These are phyloP conservation scores for Leptura quadrifasciata DNA, from an alignment of 2,888 invertebrate species.

Conservation along the genomic window DNA sequence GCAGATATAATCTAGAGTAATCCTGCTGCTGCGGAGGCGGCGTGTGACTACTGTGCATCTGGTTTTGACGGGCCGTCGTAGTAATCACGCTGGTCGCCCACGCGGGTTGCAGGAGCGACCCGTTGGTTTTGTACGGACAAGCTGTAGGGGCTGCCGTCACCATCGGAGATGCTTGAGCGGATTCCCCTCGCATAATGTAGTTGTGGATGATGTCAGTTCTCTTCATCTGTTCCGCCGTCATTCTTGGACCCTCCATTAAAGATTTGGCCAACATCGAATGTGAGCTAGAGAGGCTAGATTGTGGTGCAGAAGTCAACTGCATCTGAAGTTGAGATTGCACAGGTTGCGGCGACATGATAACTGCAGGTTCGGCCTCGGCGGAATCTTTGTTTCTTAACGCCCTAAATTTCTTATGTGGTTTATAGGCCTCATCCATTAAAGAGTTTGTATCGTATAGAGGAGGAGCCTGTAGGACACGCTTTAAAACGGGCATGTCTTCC, in stretches of 20 bases:
- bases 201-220: slow-evolving; percentile 94
- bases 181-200: slow-evolving; percentile 87
- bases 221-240: slow-evolving; percentile 94
- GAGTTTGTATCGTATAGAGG: slow-evolving; percentile 93
- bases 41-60: slow-evolving; percentile 69
- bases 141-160: slow-evolving; percentile 76
- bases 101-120: slow-evolving; percentile 69
- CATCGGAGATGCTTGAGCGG: slow-evolving; percentile 73
- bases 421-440: slow-evolving; percentile 95
- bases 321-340: slow-evolving; percentile 65
- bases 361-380: slow-evolving; percentile 85
- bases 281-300: slow-evolving; percentile 86
- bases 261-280: slow-evolving; percentile 93
- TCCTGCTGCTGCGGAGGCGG: slow-evolving; percentile 73
- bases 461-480: slow-evolving; percentile 93
- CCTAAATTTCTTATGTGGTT: slow-evolving; percentile 96
- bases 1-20: slow-evolving; percentile 72
- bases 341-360: slow-evolving; percentile 67
- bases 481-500: slow-evolving; percentile 95
- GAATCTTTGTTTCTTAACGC: slow-evolving; percentile 86
- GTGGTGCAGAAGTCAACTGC: slow-evolving; percentile 67
- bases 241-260: slow-evolving; percentile 93
- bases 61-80: slow-evolving; percentile 75
- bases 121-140: slow-evolving; percentile 69
- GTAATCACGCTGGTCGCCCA: slow-evolving; percentile 80